Evolutionary conservation across 2,113 vertebrate species (phyloP).

Genomic region (Diadophis punctatus): DNA sequence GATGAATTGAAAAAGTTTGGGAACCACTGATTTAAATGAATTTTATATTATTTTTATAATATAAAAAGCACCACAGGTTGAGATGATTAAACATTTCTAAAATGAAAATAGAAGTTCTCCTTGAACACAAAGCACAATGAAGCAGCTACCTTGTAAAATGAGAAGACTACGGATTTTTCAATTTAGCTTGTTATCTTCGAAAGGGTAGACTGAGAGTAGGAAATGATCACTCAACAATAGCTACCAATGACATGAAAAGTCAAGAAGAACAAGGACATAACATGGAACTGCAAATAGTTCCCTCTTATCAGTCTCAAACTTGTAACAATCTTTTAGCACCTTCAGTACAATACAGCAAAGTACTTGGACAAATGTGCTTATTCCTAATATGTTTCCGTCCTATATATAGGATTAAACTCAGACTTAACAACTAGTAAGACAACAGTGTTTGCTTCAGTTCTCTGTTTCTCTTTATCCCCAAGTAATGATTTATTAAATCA

Average conservation of each 20-base stretch:
- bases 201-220: neutral
- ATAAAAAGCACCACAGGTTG: neutral
- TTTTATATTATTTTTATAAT: neutral
- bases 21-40: neutral
- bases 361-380: neutral
- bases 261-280: constrained; percentile 19
- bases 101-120: constrained; percentile 9
- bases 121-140: constrained; percentile 7
- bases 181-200: constrained; percentile 13
- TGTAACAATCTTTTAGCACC: neutral
- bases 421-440: neutral
- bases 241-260: constrained; percentile 12
- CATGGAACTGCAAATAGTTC: constrained; percentile 6
- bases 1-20: too few relatives aligned
- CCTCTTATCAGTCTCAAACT: neutral
- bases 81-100: neutral
- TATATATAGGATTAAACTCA: neutral
- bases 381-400: neutral
- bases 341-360: neutral
- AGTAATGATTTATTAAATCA: neutral
- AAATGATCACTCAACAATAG: constrained; percentile 7
- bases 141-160: constrained; percentile 6
- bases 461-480: neutral
- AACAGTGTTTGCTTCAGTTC: neutral
- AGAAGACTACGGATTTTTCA: constrained; percentile 11